Evolutionary conservation across 1,140 invertebrate species (phyloP).

Genomic region (Tetramorium simillimum): DNA sequence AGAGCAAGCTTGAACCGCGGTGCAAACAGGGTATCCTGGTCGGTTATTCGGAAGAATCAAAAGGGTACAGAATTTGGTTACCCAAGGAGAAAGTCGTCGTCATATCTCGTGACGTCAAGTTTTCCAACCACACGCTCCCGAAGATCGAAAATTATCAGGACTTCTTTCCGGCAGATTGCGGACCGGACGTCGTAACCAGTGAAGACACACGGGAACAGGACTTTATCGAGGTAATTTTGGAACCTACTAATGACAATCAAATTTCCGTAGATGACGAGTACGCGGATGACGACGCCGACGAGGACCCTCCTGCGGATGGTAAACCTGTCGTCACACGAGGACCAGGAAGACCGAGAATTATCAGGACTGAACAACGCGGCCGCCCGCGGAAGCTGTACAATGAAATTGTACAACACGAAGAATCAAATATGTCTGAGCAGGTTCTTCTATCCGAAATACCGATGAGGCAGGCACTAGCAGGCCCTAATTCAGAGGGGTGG

Average conservation of each 20-base stretch:
- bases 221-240: too few relatives aligned
- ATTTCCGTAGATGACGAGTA: background rate
- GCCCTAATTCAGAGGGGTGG: conserved; percentile 4
- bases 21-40: conserved; percentile 26
- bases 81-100: conserved; percentile 2
- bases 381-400: background rate
- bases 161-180: background rate
- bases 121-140: background rate
- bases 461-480: background rate
- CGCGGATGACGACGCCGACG: background rate
- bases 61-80: conserved; percentile 47
- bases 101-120: background rate
- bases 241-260: too few relatives aligned
- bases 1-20: conserved; percentile 67
- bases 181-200: background rate
- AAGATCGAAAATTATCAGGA: background rate
- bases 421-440: background rate
- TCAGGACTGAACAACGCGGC: background rate
- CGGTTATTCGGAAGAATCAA: conserved; percentile 26
- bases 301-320: background rate
- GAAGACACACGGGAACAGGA: background rate
- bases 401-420: background rate
- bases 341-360: background rate
- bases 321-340: background rate
- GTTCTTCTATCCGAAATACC: background rate